phyloP scores from a whole-genome alignment of 30 jellyfish, hydroid and myxozoan species.

The Turritopsis dohrnii region DNA sequence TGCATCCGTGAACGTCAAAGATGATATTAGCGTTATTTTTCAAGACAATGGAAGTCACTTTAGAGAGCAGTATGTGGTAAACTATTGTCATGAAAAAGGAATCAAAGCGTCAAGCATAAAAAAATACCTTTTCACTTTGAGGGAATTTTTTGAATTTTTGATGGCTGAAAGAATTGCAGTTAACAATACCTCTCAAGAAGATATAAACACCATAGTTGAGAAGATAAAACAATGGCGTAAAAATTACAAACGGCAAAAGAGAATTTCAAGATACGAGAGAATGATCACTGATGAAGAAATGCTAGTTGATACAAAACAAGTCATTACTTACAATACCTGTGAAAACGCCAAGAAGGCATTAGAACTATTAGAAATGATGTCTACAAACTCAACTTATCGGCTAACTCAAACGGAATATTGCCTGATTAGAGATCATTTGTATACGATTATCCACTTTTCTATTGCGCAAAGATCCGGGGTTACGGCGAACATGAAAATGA shows the following conservation, averaged over 20 bases:
- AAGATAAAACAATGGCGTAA: slow-evolving; percentile 19
- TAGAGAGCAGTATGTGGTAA: neutral
- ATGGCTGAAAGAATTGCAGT: neutral
- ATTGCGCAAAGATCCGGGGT: slow-evolving; percentile 15
- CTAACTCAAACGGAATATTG: neutral
- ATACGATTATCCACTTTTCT: neutral
- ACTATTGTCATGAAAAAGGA: neutral
- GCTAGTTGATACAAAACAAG: slow-evolving; percentile 5
- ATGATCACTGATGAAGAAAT: slow-evolving; percentile 3
- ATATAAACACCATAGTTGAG: neutral
- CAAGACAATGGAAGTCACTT: slow-evolving; percentile 4
- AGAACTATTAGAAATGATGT: slow-evolving; percentile 4
- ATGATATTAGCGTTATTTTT: neutral
- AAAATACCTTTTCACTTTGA: slow-evolving; percentile 19
- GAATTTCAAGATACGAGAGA: slow-evolving; percentile 16
- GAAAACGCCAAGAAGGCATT: neutral
- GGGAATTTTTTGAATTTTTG: slow-evolving; percentile 4
- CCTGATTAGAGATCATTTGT: slow-evolving; percentile 1
- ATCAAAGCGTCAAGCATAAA: slow-evolving; percentile 7
- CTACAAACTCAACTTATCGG: neutral
- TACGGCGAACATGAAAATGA: slow-evolving; percentile 10
- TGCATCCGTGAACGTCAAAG: slow-evolving; percentile 3
- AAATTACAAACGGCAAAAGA: slow-evolving; percentile 5
- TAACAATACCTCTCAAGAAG: neutral
- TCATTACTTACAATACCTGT: neutral